Base-by-base conservation (phyloP, 2,113 vertebrate genomes). In the Chamaetylas fuelleborni region DNA sequence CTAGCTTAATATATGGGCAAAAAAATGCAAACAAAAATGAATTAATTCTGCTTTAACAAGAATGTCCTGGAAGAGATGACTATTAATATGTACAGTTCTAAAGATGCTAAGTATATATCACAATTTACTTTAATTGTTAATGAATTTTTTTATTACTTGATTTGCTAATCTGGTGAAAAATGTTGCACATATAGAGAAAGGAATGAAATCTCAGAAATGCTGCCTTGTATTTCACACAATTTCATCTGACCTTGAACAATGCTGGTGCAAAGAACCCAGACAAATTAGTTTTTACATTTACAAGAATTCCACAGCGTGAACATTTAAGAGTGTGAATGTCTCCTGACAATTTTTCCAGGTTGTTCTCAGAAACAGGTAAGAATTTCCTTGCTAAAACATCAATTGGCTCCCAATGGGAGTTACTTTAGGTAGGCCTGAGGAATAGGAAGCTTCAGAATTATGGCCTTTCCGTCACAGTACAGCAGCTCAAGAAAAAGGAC, bases 401-500 rank as follows among this genome's bases (percentile, higher is more conserved):
- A 96, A 92, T 81, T 19, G 1, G 61, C 19, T 94, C 64, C 95
- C 45, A 3, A 69, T 31, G 84, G 87, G 96, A 97, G 64, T 93
- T 92, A 82, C 70, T 93, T 90, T 65, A 81, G 92, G 80, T 64
- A 96, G 94, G 67, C 81, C 89, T 42, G 51, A 94, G 92, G 78
- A 96, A 95, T 94, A 95, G 94, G 88, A 73, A 87, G 64, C 88
- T 83, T 94, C 93, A 86, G 83, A 96, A 94, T 93, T 78, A 94
- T 2, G 34, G 92, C 58, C 88, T 93, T 95, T 89, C 77, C 4
- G 5, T 94, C 79, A 92, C 81, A 91, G 78, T 67, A 92, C 78
- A 95, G 93, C 81, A 92, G 84, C 90, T 96, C 87, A 95, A 91
- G 74, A 77, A 93, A 94, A 88, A 92, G 92, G 92, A 95, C 95